Percentiles rank a stretch among this genome's conserved stretches.
Evolutionary conservation across 92 coral and sea anemone genomes (phyloP).

Genomic region (Actinernus sp.): DNA sequence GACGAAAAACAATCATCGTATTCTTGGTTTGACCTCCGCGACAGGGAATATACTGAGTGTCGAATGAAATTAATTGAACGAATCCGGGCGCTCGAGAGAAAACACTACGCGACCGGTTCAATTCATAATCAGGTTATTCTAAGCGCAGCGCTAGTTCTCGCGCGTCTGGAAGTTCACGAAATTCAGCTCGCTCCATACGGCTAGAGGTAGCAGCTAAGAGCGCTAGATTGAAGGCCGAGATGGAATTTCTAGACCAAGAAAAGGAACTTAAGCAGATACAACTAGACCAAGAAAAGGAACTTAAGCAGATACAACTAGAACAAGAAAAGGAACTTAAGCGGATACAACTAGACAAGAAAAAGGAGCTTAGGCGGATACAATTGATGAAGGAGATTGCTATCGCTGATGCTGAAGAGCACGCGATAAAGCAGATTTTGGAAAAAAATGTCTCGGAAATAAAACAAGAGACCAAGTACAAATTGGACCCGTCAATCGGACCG

Average conservation of each 20-base stretch:
- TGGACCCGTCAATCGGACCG: too few relatives aligned
- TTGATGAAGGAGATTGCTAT: conserved; percentile 49
- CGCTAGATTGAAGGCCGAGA: conserved; percentile 35
- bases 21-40: too few relatives aligned
- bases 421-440: conserved; percentile 1
- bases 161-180: too few relatives aligned
- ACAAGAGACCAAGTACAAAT: too few relatives aligned
- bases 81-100: too few relatives aligned
- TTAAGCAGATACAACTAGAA: conserved; percentile 23
- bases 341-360: conserved; percentile 23
- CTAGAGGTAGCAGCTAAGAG: conserved; percentile 32
- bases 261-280: conserved; percentile 20
- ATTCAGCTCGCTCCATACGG: conserved; percentile 7
- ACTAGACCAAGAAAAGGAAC: conserved; percentile 28
- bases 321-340: conserved; percentile 26
- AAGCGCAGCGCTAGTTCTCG: too few relatives aligned
- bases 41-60: too few relatives aligned
- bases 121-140: too few relatives aligned
- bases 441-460: too few relatives aligned
- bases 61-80: too few relatives aligned
- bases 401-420: conserved; percentile 44
- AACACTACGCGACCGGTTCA: too few relatives aligned
- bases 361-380: conserved; percentile 24
- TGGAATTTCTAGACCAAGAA: conserved; percentile 18
- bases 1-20: too few relatives aligned